A percentile compares a stretch with the other conserved stretches of the same genome.
These are phyloP conservation scores for Drosophila arawakana DNA, from an alignment of 1,140 invertebrate species.

Conservation along the genomic window DNA sequence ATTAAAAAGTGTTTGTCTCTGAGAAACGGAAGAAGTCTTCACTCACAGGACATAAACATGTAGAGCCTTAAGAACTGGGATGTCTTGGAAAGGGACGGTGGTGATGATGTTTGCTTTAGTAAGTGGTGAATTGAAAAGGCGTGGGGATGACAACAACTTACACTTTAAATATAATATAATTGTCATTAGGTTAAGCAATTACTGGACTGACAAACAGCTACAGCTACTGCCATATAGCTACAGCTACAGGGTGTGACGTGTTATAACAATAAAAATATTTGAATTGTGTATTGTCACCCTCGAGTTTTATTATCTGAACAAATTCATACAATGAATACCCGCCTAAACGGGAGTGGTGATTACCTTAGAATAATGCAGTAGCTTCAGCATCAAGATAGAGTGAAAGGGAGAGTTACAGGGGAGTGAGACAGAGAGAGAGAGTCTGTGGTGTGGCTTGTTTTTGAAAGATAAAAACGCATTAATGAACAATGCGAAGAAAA, in stretches of 20 bases:
- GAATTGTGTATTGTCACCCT: slow-evolving; percentile 78
- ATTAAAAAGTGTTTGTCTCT: neutral
- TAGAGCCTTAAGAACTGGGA: slow-evolving; percentile 2
- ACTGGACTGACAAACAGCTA: slow-evolving; percentile 67
- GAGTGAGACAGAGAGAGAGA: slow-evolving; percentile 22
- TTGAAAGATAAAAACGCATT: slow-evolving; percentile 79
- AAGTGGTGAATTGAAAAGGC: slow-evolving; percentile 15
- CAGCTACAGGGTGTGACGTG: slow-evolving; percentile 69
- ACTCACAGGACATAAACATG: neutral
- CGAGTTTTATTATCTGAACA: slow-evolving; percentile 58
- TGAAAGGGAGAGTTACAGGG: slow-evolving; percentile 17
- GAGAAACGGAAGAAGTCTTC: neutral
- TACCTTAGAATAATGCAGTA: slow-evolving; percentile 75
- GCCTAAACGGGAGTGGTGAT: slow-evolving; percentile 66
- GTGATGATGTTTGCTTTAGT: slow-evolving; percentile 24
- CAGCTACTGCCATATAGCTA: slow-evolving; percentile 39
- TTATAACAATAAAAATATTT: slow-evolving; percentile 81
- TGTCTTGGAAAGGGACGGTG: neutral
- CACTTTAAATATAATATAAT: slow-evolving; percentile 73
- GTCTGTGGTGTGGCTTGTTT: slow-evolving; percentile 64
- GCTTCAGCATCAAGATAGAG: slow-evolving; percentile 26
- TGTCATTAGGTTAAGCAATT: slow-evolving; percentile 81
- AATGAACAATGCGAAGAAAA: slow-evolving; percentile 59
- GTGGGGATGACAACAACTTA: slow-evolving; percentile 56
- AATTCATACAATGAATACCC: slow-evolving; percentile 64